Evolutionary conservation across 1,140 invertebrate species (phyloP).

Genomic region (Phortica variegata): DNA sequence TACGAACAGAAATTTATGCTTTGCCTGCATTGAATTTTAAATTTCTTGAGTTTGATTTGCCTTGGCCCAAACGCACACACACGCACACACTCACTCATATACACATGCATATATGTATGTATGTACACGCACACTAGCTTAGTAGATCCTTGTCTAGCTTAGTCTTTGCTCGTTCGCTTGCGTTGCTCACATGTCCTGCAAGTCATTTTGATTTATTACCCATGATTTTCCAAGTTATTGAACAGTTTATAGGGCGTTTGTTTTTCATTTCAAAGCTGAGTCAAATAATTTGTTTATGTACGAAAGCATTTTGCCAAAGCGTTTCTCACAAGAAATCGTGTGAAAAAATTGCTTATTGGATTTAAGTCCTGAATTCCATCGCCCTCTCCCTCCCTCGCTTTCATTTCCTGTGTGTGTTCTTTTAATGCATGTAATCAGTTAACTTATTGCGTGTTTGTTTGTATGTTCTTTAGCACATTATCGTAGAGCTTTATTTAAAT

Average conservation of each 20-base stretch:
- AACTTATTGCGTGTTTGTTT: too few relatives aligned
- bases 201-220: conserved; percentile 55
- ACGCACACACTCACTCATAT: conserved; percentile 4
- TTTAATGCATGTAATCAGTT: conserved; percentile 4
- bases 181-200: conserved; percentile 30
- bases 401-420: not conserved
- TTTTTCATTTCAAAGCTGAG: conserved; percentile 23
- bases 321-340: conserved; percentile 1
- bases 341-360: too few relatives aligned
- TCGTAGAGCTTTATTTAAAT: too few relatives aligned
- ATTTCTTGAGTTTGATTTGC: conserved; percentile 24
- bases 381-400: too few relatives aligned
- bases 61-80: conserved; percentile 20
- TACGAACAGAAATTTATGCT: conserved; percentile 46
- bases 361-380: too few relatives aligned
- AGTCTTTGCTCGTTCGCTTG: not conserved
- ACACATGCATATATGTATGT: conserved; percentile 1
- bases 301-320: conserved; percentile 16
- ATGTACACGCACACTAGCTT: conserved; percentile 13
- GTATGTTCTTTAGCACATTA: too few relatives aligned
- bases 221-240: conserved; percentile 55
- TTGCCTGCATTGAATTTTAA: conserved; percentile 39
- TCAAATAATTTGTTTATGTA: conserved; percentile 49
- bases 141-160: conserved; percentile 12
- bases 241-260: conserved; percentile 50